Percentiles rank a stretch among this genome's conserved stretches.
These are phyloP conservation scores for Hybos culiciformis DNA, from an alignment of 2,888 invertebrate genomes.

Conservation along the genomic window DNA sequence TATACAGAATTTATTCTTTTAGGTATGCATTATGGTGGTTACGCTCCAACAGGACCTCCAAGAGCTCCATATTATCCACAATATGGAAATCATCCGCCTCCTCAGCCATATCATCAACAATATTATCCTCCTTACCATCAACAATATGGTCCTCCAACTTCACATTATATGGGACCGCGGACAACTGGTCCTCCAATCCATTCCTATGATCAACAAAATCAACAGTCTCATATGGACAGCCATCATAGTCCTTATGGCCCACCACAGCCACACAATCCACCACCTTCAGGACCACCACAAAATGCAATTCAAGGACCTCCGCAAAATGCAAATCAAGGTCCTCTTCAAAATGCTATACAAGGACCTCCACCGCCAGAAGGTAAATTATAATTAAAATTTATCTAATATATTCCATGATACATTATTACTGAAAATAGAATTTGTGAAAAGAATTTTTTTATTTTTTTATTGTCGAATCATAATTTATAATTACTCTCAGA, in stretches of 20 bases:
- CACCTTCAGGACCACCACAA: background rate
- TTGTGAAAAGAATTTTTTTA: no score
- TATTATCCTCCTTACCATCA: conserved; percentile 34
- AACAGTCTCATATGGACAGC: conserved; percentile 17
- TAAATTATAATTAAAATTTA: conserved; percentile 11
- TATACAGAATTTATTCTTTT: no score
- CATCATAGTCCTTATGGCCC: conserved; percentile 19
- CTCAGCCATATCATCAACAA: conserved; percentile 30
- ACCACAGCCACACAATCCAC: conserved; percentile 1
- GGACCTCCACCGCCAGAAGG: background rate
- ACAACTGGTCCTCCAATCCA: conserved; percentile 19
- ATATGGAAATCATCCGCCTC: conserved; percentile 32
- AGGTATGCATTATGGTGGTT: conserved; percentile 29
- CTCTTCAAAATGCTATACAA: background rate
- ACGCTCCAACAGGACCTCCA: conserved; percentile 29
- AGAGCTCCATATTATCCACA: conserved; percentile 35
- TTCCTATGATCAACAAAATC: conserved; percentile 17
- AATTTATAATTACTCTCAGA: no score
- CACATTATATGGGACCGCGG: conserved; percentile 28
- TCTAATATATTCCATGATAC: conserved; percentile 12
- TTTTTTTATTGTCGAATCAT: no score
- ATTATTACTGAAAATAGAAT: background rate
- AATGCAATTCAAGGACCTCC: background rate
- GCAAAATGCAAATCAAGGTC: background rate
- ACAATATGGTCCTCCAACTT: conserved; percentile 28